Conservation (phyloP, 2,113 vertebrate species). For the Todiramphus saurophagus region DNA sequence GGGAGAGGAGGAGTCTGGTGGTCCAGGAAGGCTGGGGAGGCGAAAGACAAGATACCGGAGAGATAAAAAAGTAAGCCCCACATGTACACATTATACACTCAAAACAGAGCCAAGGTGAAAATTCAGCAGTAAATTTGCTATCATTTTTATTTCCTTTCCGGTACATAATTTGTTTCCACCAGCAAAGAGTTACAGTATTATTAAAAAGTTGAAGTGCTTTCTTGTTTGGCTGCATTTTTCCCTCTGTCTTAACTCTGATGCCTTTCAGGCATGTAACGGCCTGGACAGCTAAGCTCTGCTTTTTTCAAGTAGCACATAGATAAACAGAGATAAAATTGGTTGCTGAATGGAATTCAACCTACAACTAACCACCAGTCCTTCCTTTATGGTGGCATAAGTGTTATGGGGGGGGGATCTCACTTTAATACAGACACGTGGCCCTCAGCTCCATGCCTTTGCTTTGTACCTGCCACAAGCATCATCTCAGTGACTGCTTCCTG, state of each 20-base stretch:
- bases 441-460: not conserved
- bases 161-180: not conserved
- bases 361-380: not conserved
- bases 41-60: not conserved
- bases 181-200: constrained; percentile 53
- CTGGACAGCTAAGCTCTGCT: constrained; percentile 37
- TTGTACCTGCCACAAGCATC: fast-evolving
- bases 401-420: not conserved
- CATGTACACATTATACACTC: fast-evolving
- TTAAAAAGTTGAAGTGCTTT: constrained; percentile 31
- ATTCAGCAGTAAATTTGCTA: not conserved
- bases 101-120: not conserved
- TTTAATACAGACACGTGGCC: not conserved
- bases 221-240: constrained; percentile 67
- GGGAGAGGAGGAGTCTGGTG: not conserved
- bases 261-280: constrained; percentile 61
- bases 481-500: not conserved
- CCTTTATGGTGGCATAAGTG: not conserved
- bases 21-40: not conserved
- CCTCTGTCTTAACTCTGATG: constrained; percentile 27
- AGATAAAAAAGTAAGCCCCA: not conserved
- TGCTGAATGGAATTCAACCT: not conserved
- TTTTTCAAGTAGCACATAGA: constrained; percentile 27
- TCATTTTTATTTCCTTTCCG: not conserved
- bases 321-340: constrained; percentile 42